phyloP scores from a whole-genome alignment of 2,113 vertebrate genomes.

The Hirundichthys speculiger region DNA sequence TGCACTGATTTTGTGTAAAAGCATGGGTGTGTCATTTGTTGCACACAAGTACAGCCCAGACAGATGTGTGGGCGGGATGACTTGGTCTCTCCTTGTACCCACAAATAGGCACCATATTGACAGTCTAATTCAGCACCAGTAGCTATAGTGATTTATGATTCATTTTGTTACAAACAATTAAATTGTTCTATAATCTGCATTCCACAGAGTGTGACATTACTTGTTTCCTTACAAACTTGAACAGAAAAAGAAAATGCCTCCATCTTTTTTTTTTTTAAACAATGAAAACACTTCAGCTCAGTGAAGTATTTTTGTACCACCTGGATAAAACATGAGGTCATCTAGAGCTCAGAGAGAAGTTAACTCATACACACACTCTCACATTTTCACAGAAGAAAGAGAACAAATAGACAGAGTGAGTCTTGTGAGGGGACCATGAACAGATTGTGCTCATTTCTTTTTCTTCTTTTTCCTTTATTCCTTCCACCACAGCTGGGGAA shows the following conservation, averaged over 20 bases:
- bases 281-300: slow-evolving; percentile 11
- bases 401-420: slow-evolving; percentile 7
- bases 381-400: slow-evolving; percentile 2
- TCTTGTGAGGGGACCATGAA: slow-evolving; percentile 8
- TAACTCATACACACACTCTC: background rate
- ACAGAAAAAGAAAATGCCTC: no score
- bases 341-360: slow-evolving; percentile 24
- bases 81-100: slow-evolving; percentile 22
- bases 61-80: no score
- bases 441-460: slow-evolving; percentile 39
- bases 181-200: no score
- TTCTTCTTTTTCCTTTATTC: slow-evolving; percentile 42
- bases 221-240: no score
- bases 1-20: no score
- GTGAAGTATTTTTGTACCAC: slow-evolving; percentile 15
- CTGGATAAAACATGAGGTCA: slow-evolving; percentile 35
- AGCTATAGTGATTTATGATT: slow-evolving; percentile 20
- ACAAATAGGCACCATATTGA: slow-evolving; percentile 48
- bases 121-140: slow-evolving; percentile 20
- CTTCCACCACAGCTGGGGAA: slow-evolving; percentile 51
- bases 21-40: no score
- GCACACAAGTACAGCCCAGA: no score
- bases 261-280: slow-evolving; percentile 16
- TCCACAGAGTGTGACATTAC: no score
- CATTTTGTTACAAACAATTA: background rate